Conservation (phyloP, 2,888 invertebrate species). For the Opisthograptis luteolata region DNA sequence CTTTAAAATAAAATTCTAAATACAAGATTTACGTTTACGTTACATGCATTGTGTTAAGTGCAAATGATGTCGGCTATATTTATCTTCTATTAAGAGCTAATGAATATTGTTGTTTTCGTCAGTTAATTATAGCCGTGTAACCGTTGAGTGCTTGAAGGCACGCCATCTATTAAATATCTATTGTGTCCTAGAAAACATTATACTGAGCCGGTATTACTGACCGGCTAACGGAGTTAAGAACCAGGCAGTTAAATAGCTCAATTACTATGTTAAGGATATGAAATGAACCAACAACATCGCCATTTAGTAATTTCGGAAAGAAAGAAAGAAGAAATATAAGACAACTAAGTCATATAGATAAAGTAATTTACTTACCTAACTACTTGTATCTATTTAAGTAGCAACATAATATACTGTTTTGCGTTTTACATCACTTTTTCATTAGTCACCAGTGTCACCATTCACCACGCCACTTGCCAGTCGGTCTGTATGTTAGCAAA, state of each 20-base stretch:
- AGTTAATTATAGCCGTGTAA: slow-evolving; percentile 28
- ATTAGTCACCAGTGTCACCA: too few species aligned
- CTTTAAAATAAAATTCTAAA: too few species aligned
- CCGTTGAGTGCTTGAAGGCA: slow-evolving; percentile 29
- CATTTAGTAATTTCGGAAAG: background rate
- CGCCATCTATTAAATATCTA: slow-evolving; percentile 29
- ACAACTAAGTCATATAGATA: background rate
- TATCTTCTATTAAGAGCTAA: slow-evolving; percentile 21
- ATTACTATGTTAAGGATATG: background rate
- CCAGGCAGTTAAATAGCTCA: slow-evolving; percentile 5
- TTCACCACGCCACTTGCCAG: too few species aligned
- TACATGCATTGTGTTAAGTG: slow-evolving; percentile 1
- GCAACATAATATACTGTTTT: too few species aligned
- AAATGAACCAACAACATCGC: background rate
- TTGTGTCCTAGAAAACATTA: slow-evolving; percentile 30
- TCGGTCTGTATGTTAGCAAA: too few species aligned
- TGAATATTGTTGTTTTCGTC: slow-evolving; percentile 31
- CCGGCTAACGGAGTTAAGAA: slow-evolving; percentile 15
- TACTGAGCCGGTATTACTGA: too few species aligned
- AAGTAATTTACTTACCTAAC: too few species aligned
- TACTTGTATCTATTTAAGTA: too few species aligned
- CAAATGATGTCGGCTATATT: slow-evolving; percentile 14
- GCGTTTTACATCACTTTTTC: too few species aligned
- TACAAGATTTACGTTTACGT: too few species aligned
- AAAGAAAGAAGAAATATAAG: too few species aligned